phyloP scores from a whole-genome alignment of 2,888 invertebrate genomes.

The Eupithecia subfuscata region DNA sequence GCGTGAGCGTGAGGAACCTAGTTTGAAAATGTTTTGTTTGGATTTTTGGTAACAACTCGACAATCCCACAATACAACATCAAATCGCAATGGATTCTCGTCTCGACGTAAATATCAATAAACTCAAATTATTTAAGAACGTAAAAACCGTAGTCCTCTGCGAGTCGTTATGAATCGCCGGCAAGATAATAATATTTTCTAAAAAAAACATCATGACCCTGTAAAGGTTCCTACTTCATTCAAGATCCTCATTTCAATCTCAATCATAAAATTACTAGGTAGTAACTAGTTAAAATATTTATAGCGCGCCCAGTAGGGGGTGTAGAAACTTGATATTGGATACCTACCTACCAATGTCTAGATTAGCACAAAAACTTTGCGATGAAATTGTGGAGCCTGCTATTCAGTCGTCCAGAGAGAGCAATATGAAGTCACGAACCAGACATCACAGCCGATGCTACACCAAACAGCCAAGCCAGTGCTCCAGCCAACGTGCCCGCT shows the following conservation, averaged over 20 bases:
- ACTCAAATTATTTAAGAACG: neutral
- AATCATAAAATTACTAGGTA: neutral
- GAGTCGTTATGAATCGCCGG: neutral
- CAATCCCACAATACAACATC: neutral
- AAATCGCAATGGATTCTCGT: neutral
- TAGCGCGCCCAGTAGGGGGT: neutral
- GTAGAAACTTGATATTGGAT: neutral
- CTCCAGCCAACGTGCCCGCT: conserved; percentile 43
- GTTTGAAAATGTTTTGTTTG: neutral
- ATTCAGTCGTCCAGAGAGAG: conserved; percentile 45
- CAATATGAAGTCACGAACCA: conserved; percentile 24
- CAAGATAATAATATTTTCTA: neutral
- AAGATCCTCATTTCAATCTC: neutral
- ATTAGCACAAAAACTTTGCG: conserved; percentile 62
- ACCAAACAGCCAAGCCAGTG: neutral
- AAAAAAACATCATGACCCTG: neutral
- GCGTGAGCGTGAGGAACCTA: no score
- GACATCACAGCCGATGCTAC: neutral
- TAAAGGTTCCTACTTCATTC: neutral
- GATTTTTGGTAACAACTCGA: neutral
- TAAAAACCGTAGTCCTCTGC: neutral
- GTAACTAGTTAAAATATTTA: neutral
- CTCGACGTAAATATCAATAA: neutral
- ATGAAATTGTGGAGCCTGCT: conserved; percentile 62
- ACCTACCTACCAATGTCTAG: conserved; percentile 54